A percentile compares a stretch with the other conserved stretches of the same genome.
Conservation (phyloP, 1,140 invertebrate species). For the Neodiprion lecontei region DNA sequence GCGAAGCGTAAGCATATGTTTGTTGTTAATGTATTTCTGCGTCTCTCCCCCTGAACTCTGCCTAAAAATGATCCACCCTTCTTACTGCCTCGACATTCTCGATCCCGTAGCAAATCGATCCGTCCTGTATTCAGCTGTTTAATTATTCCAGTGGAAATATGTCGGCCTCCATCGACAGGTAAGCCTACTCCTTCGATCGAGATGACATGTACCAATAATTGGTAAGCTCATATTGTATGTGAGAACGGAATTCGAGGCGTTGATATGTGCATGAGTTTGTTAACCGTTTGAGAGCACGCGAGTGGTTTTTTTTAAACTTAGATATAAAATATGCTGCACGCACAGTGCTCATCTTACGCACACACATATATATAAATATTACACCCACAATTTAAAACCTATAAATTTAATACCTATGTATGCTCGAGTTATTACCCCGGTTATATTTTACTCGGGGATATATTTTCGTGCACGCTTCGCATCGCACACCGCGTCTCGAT, state of each 20-base stretch:
- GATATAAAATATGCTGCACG: too few species aligned
- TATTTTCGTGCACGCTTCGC: too few species aligned
- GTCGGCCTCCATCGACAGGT: conserved; percentile 52
- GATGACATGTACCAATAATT: background rate
- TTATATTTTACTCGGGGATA: too few species aligned
- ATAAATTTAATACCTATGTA: too few species aligned
- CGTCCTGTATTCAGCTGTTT: conserved; percentile 32
- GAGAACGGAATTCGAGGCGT: background rate
- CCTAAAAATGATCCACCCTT: background rate
- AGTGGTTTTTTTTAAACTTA: background rate
- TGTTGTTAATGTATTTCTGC: background rate
- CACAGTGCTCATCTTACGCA: too few species aligned
- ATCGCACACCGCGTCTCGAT: too few species aligned
- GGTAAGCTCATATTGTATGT: background rate
- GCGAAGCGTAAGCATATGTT: conserved; percentile 47
- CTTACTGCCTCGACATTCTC: conserved; percentile 16
- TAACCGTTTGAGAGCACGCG: background rate
- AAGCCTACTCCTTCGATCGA: conserved; percentile 30
- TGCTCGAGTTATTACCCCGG: too few species aligned
- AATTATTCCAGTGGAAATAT: conserved; percentile 51
- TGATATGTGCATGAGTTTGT: background rate
- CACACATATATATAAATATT: too few species aligned
- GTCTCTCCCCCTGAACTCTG: background rate
- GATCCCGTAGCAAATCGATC: background rate
- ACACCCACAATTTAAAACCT: too few species aligned